Evolutionary conservation across 2,888 invertebrate species (phyloP).

Genomic region (Torymus aiolomorphi): DNA sequence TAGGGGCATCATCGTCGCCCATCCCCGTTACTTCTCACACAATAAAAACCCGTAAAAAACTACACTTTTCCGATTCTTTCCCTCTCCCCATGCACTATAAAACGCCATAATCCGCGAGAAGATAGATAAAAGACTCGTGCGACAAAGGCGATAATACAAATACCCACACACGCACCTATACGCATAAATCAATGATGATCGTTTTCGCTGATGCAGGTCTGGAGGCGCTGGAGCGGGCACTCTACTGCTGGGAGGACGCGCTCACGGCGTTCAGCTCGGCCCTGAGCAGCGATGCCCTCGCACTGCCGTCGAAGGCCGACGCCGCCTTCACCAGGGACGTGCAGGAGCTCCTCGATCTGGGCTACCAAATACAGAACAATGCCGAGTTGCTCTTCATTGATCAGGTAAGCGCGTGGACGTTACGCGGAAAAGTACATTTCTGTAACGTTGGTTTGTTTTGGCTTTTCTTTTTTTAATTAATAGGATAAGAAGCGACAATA

Average conservation of each 20-base stretch:
- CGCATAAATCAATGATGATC: neutral
- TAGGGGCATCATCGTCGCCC: neutral
- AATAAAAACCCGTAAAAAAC: too few relatives aligned
- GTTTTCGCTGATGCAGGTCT: slow-evolving; percentile 80
- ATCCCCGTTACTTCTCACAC: too few relatives aligned
- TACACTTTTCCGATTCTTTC: too few relatives aligned
- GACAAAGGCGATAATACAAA: neutral
- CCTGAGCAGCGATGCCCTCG: slow-evolving; percentile 80
- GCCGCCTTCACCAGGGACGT: slow-evolving; percentile 85
- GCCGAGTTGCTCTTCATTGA: slow-evolving; percentile 92
- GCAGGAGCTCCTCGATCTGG: slow-evolving; percentile 85
- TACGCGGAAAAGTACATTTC: too few relatives aligned
- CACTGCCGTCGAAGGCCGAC: slow-evolving; percentile 89
- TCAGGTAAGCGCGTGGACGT: slow-evolving; percentile 71
- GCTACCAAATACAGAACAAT: slow-evolving; percentile 89
- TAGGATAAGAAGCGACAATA: too few relatives aligned
- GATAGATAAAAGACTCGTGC: too few relatives aligned
- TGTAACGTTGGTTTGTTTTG: too few relatives aligned
- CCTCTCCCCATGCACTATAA: too few relatives aligned
- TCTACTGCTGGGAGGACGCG: slow-evolving; percentile 97
- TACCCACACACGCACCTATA: neutral
- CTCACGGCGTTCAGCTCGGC: slow-evolving; percentile 85
- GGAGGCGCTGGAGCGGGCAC: slow-evolving; percentile 94
- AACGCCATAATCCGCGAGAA: too few relatives aligned
- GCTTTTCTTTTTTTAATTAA: too few relatives aligned